Base-by-base conservation (phyloP, 53 echinoderm and acorn worm genomes). In the Hippasteria phrygiana region DNA sequence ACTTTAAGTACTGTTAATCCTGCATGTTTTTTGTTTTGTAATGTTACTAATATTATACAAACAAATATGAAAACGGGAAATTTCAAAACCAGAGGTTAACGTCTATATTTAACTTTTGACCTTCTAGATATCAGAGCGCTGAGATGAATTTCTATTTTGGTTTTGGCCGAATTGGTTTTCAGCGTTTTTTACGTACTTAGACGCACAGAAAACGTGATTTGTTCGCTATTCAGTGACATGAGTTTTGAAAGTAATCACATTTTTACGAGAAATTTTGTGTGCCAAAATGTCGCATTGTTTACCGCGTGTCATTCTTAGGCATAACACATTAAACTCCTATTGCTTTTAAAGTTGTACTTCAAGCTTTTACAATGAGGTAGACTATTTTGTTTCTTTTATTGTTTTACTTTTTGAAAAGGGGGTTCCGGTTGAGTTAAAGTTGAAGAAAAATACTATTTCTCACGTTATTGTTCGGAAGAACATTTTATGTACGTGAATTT, bases 91-190 rank as follows among this genome's bases (percentile, higher is more conserved):
- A 20, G 16, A 17, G 14, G 14, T 51, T 14, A 51, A 51, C 51
- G 14, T 51, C 20, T 14, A 51, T 2, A 22, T 59, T 24, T 59
- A 18, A 59, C n/a, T 8, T 22, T 59, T 59, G 20, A 18, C 26
- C 59, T 59, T 26, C 17, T 59, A 59, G 10, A 14, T 41, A 45
- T 79, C 62, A 26, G 71, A 85, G 85, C 53, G 71, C 85, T 85
- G 85, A 85, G 85, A 85, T 85, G 54, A 69, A 71, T 48, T 71
- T 53, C 69, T 70, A 36, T 47, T 51, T 50, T 85, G 47, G 34
- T 85, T 50, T 50, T 85, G 85, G 85, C 85, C 85, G 34, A 64
- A 45, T 36, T 13, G 45, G 45, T 64, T 66, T 66, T 33, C 28
- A 41, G 62, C 80, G 27, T 37, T 41, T 18, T 39, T 38, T 35